A percentile compares a stretch with the other conserved stretches of the same genome.
phyloP scores from a whole-genome alignment of 2,888 invertebrate genomes.

The Autographa pulchrina region DNA sequence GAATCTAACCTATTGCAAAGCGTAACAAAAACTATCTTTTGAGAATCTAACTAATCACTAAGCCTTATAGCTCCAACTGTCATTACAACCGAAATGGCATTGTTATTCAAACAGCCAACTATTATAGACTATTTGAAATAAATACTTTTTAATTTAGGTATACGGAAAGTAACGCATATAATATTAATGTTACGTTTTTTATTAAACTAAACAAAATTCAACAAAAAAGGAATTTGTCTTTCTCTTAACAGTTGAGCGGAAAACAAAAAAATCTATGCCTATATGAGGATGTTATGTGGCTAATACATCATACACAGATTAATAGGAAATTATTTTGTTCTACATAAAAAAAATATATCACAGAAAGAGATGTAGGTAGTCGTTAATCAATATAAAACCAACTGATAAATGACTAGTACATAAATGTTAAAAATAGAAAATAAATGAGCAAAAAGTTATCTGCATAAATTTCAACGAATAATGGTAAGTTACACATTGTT shows the following conservation, averaged over 20 bases:
- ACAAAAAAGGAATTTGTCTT: conserved; percentile 60
- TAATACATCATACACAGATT: conserved; percentile 74
- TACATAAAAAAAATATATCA: conserved; percentile 82
- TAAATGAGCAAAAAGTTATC: conserved; percentile 68
- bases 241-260: conserved; percentile 66
- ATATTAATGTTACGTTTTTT: conserved; percentile 46
- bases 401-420: conserved; percentile 85
- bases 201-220: conserved; percentile 58
- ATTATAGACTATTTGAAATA: conserved; percentile 54
- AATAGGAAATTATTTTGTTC: conserved; percentile 77
- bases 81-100: conserved; percentile 74
- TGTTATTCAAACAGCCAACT: conserved; percentile 59
- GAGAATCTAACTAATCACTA: conserved; percentile 86
- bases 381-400: conserved; percentile 73
- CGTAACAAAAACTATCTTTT: conserved; percentile 81
- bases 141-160: conserved; percentile 51
- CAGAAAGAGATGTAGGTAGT: conserved; percentile 78
- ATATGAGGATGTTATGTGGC: conserved; percentile 83
- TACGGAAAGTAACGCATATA: conserved; percentile 44
- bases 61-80: conserved; percentile 74
- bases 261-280: conserved; percentile 62
- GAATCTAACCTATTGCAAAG: conserved; percentile 80
- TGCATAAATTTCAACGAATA: conserved; percentile 35
- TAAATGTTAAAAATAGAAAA: conserved; percentile 69
- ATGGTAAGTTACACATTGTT: conserved; percentile 34